Evolutionary conservation across 2,888 invertebrate genomes (phyloP), one percentile per base, ranked within the genome.

Genomic region (Sphecodes monilicornis): DNA sequence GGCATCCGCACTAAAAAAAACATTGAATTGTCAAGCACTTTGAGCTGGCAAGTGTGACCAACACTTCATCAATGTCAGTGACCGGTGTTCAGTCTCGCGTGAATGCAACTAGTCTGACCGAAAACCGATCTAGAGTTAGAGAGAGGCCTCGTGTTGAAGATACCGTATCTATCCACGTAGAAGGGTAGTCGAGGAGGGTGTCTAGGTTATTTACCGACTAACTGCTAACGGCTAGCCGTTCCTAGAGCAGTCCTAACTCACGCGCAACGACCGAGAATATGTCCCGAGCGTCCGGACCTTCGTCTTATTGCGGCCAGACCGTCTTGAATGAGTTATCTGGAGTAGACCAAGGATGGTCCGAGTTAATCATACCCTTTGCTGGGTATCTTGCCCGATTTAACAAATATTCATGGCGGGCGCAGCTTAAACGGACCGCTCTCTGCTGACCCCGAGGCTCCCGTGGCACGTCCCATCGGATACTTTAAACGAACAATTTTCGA

Each of bases 211-310:
- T 93, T 92, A 86, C 86, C 82, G 86, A 82, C 85, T 78, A 89
- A 81, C 83, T 78, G 89, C 82, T 89, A 89, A 89, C 82, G 88
- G 89, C 85, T 80, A 84, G 78, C 83, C 86, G 88, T 85, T 85
- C 85, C 81, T 82, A 50, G 78, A 89, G 89, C 86, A 80, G 87
- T 90, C 87, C 91, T 91, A 92, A 93, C 91, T 92, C 91, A 93
- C 89, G 91, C 83, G 88, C 91, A 91, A 88, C 91, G 90, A 90
- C 89, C 90, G 90, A 90, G 92, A 92, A 92, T 93, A 92, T 89
- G 93, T 92, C 92, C 92, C 91, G 90, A 88, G 91, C 88, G 92
- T 93, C 91, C 91, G 90, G 90, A 93, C 93, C 93, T 93, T 93
- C 94, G 93, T 93, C 93, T 92, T 90, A 85, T 74, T 82, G 90